Evolutionary conservation across 2,797 vertebrate species (phyloP).

Genomic region (Nothura maculosa): DNA sequence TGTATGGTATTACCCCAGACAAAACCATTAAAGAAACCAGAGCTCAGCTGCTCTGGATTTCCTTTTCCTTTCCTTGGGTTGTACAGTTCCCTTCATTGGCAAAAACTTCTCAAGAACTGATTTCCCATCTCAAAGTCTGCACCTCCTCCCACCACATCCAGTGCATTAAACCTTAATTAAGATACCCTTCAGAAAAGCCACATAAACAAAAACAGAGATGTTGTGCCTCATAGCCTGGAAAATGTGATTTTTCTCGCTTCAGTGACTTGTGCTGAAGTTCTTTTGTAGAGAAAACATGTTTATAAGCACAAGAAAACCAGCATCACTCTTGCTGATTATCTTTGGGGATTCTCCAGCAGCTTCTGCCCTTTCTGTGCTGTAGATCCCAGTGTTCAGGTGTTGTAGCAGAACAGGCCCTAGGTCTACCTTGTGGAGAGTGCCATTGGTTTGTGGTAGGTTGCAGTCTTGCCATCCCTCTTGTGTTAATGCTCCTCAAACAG

Average conservation of each 20-base stretch:
- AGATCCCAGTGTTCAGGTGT: not conserved
- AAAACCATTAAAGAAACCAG: not conserved
- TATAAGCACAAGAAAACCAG: conserved; percentile 29
- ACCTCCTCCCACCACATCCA: not conserved
- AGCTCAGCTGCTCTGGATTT: not conserved
- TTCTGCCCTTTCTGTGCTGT: not conserved
- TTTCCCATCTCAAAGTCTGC: not conserved
- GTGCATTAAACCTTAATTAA: conserved; percentile 33
- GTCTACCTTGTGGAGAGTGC: not conserved
- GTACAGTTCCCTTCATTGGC: not conserved
- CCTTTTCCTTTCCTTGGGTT: not conserved
- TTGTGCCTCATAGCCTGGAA: conserved; percentile 85
- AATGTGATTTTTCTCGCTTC: conserved; percentile 87
- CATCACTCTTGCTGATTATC: not conserved
- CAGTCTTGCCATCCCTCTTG: not conserved
- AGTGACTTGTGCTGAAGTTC: conserved; percentile 83
- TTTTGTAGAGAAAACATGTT: conserved; percentile 74
- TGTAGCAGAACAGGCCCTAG: not conserved
- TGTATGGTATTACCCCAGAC: not conserved
- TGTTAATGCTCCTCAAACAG: not conserved
- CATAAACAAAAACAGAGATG: conserved; percentile 79
- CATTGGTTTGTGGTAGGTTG: not conserved
- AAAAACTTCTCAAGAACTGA: not conserved
- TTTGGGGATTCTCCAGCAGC: not conserved
- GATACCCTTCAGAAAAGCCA: conserved; percentile 77